Evolutionary conservation across 2,888 invertebrate genomes (phyloP).

Genomic region (Lampropteryx suffumata): DNA sequence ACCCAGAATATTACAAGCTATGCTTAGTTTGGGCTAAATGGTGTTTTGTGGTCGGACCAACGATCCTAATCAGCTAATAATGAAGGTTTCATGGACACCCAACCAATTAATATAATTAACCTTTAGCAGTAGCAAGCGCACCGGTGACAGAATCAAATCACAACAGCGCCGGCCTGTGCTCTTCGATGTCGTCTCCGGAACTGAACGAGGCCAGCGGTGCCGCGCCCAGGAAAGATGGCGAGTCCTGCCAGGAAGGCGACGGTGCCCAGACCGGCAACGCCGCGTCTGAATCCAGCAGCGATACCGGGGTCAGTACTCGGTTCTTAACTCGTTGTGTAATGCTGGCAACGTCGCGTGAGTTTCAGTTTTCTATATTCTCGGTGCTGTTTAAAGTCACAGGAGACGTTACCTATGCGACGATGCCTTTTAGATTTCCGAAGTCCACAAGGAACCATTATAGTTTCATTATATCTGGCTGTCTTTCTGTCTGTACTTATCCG

Average conservation of each 20-base stretch:
- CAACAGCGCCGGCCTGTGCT: slow-evolving; percentile 51
- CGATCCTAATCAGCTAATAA: too few species aligned
- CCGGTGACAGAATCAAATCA: slow-evolving; percentile 52
- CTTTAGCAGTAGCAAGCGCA: slow-evolving; percentile 58
- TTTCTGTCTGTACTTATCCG: too few species aligned
- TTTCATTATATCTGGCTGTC: too few species aligned
- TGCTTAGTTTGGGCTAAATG: too few species aligned
- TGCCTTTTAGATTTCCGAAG: too few species aligned
- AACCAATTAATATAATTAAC: neutral
- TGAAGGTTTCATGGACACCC: too few species aligned
- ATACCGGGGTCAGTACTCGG: slow-evolving; percentile 66
- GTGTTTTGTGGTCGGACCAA: too few species aligned
- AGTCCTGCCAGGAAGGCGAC: slow-evolving; percentile 24
- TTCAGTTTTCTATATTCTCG: too few species aligned
- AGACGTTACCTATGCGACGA: too few species aligned
- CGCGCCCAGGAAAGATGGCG: slow-evolving; percentile 30
- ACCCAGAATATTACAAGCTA: too few species aligned
- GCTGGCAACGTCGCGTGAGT: slow-evolving; percentile 2
- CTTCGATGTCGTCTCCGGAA: slow-evolving; percentile 78
- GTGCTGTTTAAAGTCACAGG: too few species aligned
- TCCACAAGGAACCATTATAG: too few species aligned
- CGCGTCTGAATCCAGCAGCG: slow-evolving; percentile 71
- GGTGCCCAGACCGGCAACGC: slow-evolving; percentile 34
- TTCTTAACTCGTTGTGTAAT: neutral
- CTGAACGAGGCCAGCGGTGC: slow-evolving; percentile 45